Conservation (phyloP, 2,888 invertebrate species). For the Marasmarcha lunaedactyla region DNA sequence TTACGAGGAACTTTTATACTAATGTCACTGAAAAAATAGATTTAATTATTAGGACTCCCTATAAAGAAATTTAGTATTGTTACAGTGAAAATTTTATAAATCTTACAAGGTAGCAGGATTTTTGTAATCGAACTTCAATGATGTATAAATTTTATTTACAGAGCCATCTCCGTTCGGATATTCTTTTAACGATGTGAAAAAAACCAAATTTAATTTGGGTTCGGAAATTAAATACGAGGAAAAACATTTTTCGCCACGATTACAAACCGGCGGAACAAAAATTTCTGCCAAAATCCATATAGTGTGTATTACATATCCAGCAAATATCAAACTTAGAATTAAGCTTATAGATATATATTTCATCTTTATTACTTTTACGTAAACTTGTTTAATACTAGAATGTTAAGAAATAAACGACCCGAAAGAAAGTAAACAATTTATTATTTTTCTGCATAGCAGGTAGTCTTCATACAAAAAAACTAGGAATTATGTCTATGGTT, state of each 20-base stretch:
- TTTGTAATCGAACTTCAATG: slow-evolving; percentile 75
- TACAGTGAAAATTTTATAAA: slow-evolving; percentile 13
- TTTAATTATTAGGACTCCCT: neutral
- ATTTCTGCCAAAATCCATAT: slow-evolving; percentile 82
- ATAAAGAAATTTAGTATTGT: slow-evolving; percentile 4
- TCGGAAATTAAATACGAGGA: slow-evolving; percentile 75
- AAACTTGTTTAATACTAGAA: no score
- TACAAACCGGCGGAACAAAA: slow-evolving; percentile 79
- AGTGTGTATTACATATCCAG: slow-evolving; percentile 77
- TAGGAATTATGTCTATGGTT: no score
- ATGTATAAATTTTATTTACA: slow-evolving; percentile 71
- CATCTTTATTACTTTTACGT: slow-evolving; percentile 23
- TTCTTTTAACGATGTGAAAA: slow-evolving; percentile 75
- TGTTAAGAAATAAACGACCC: no score
- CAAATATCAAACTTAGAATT: slow-evolving; percentile 73
- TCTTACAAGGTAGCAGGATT: slow-evolving; percentile 48
- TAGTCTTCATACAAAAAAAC: no score
- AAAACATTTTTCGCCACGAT: slow-evolving; percentile 74
- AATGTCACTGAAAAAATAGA: slow-evolving; percentile 65
- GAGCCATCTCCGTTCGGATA: slow-evolving; percentile 67
- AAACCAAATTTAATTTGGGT: slow-evolving; percentile 76
- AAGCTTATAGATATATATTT: slow-evolving; percentile 72
- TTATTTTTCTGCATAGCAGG: no score
- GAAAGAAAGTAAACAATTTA: no score
- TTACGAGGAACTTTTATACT: slow-evolving; percentile 77